Base-by-base conservation (phyloP, 2,113 vertebrate genomes). In the Syrmaticus mikado region DNA sequence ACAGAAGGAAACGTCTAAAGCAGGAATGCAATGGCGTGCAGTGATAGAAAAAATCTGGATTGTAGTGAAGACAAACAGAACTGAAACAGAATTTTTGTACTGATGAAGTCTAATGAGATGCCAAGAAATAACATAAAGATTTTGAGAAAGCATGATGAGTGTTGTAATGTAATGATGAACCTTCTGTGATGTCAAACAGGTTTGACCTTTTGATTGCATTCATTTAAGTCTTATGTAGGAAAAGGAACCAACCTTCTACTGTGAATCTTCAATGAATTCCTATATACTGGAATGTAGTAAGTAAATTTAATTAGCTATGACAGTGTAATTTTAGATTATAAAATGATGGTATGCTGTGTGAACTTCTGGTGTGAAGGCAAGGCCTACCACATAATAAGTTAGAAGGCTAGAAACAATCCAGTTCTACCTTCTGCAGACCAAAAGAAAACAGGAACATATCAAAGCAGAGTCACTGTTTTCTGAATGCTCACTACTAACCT, bases 111-210 rank as follows among this genome's bases (percentile, higher is more conserved):
- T 89, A 65, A 74, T 53, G 61, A 74, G n/a, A 87, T 82, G 70
- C 28, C 45, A 87, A 70, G 70, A 27, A 84, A 19, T 13, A 58
- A 2, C 77, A 52, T 40, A 16, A 1, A 5, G 13, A 74, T 70
- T 93, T 89, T 46, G 32, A 41, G 20, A 74, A 70, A 82, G 38
- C 41, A 16, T 13, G 72, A 65, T 3, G 21, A 77, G 32, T 16
- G 2, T 4, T 57, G 40, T 53, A 85, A 52, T 0, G 0, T 3
- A 36, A 17, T 17, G 38, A 17, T 20, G 38, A 89, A 30, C n/a
- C 5, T n/a, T 48, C 8, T 13, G 79, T 7, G 27, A 64, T 36
- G 21, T n/a, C 34, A 70, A 78, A 57, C 27, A 53, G 52, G 27
- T 30, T 30, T 53, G 52, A 53, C 15, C 15, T 53, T 53, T 62